Base-by-base conservation (phyloP, 2,113 vertebrate species). In the Psittacus erithacus region DNA sequence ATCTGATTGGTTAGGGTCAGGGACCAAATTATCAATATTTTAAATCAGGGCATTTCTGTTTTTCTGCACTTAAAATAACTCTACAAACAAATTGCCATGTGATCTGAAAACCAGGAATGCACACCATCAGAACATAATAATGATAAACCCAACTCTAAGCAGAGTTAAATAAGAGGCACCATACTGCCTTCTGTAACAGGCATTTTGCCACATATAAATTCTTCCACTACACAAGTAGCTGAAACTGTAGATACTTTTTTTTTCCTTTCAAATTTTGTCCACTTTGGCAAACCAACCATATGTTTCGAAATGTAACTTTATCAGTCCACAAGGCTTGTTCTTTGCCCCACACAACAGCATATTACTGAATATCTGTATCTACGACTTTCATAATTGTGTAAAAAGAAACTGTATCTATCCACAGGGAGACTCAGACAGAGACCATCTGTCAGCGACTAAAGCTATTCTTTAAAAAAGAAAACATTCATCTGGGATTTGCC, bases 351-450 rank as follows among this genome's bases (percentile, higher is more conserved):
- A 96, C 96, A 97, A 90, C 93, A 90, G 88, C 96, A 96, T 98
- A 98, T 97, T 97, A 97, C 96, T 85, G 95, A 97, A 98, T 98
- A 97, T 98, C 97, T 97, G 97, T 97, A 98, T 87, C 97, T 97
- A 95, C 97, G 97, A 98, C 97, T 98, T 98, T 98, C 98, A 98
- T 98, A 98, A 98, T 98, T 49, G 97, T 97, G 97, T 98, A 98
- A 98, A 98, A 98, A 97, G 98, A 98, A 98, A 98, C 97, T 95
- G 96, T 98, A 98, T 98, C 98, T 98, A 97, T 97, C 96, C 97
- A 92, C 94, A 75, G 92, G 96, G 94, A 96, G 97, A 95, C 97
- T 97, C 97, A 98, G 97, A 98, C 98, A 98, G 98, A 98, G 98
- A 97, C 98, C 98, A 98, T 98, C 98, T 98, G 98, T 98, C 98